These are phyloP conservation scores for Ernsta delagoae DNA, from an alignment of 2,888 invertebrate genomes.

Conservation along the genomic window DNA sequence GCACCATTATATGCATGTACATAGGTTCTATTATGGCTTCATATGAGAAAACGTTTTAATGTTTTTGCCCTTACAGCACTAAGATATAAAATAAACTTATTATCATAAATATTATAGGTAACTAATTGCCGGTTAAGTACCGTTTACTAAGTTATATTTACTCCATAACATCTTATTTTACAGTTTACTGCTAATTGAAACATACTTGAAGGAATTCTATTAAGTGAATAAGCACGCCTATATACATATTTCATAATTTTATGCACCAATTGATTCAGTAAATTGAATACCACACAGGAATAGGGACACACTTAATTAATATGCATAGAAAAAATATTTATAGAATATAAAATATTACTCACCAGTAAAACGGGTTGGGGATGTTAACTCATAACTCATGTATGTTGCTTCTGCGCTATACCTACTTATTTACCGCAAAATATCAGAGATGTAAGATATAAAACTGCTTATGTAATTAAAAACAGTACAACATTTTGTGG, in stretches of 20 bases:
- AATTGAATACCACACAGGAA: slow-evolving; percentile 19
- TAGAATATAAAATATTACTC: slow-evolving; percentile 1
- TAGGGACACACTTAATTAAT: slow-evolving; percentile 16
- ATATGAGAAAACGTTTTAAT: no score
- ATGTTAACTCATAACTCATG: not conserved
- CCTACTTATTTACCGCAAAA: no score
- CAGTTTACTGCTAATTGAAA: slow-evolving; percentile 7
- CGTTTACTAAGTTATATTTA: not conserved
- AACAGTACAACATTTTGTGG: no score
- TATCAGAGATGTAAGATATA: no score
- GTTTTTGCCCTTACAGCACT: no score
- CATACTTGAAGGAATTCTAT: not conserved
- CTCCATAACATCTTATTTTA: not conserved
- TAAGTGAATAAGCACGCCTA: no score
- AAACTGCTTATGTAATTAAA: no score
- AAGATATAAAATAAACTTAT: not conserved
- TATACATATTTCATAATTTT: slow-evolving; percentile 6
- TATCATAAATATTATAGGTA: not conserved
- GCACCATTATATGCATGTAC: no score
- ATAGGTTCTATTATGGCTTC: no score
- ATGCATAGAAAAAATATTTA: slow-evolving; percentile 22
- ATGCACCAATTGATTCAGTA: slow-evolving; percentile 2
- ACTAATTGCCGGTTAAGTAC: not conserved
- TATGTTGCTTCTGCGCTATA: no score
- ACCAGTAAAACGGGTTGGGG: slow-evolving; percentile 16